Conservation (phyloP, 2,113 vertebrate species). For the Amphiprion percula region DNA sequence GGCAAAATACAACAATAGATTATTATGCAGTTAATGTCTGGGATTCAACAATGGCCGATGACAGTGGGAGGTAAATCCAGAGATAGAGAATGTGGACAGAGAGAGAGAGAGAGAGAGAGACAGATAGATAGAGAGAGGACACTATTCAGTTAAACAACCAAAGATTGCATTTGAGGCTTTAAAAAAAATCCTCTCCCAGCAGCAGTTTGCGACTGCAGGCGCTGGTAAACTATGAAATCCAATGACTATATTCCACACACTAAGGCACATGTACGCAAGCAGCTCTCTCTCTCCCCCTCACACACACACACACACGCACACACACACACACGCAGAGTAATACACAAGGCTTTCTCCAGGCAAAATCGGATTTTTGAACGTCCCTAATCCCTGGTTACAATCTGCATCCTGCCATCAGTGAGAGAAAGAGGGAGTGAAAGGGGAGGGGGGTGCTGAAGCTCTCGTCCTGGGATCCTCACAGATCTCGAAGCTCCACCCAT, state of each 20-base stretch:
- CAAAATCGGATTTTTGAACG: constrained; percentile 96
- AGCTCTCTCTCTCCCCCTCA: constrained; percentile 16
- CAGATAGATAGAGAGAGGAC: constrained; percentile 13
- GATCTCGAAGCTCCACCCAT: constrained; percentile 59
- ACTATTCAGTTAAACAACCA: constrained; percentile 75
- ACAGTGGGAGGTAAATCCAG: constrained; percentile 19
- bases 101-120: not conserved
- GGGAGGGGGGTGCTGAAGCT: constrained; percentile 17
- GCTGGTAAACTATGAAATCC: constrained; percentile 88
- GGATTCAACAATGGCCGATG: constrained; percentile 4
- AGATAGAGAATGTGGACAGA: not conserved
- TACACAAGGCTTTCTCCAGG: constrained; percentile 87
- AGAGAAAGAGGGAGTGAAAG: constrained; percentile 49
- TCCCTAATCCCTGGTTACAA: constrained; percentile 94
- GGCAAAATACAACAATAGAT: constrained; percentile 18
- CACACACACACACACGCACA: constrained; percentile 43
- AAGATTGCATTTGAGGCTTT: constrained; percentile 83
- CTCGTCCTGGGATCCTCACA: constrained; percentile 72
- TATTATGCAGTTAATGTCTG: constrained; percentile 31
- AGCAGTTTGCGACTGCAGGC: constrained; percentile 62
- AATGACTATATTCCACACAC: constrained; percentile 74
- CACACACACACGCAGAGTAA: constrained; percentile 57
- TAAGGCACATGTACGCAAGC: constrained; percentile 45
- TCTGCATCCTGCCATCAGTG: constrained; percentile 90
- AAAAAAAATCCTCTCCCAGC: constrained; percentile 65